Evolutionary conservation across 1,140 invertebrate genomes (phyloP), one percentile per base, ranked within the genome.

Genomic region (Drosophila lini): DNA sequence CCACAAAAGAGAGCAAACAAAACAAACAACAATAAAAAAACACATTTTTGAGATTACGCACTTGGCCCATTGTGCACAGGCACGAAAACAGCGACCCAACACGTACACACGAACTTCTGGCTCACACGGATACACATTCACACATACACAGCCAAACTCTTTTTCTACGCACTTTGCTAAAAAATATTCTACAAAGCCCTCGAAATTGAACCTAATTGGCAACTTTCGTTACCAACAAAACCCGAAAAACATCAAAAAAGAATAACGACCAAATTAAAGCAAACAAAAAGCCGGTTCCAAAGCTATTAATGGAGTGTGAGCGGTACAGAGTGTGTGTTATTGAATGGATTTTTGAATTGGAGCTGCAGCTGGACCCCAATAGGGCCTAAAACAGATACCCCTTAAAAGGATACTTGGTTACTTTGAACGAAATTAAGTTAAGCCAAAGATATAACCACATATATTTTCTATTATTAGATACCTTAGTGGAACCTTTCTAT

Each of bases 221-320:
- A 76, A 88, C 75, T 83, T 86, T 86, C 65, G 65, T 80, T 80
- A 64, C 65, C 41, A 68, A 64, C 47, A 32, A 74, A 86, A 81
- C 76, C 78, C 65, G 55, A 59, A 70, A 57, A 69, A 57, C 52
- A 55, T 55, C 13, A n/a, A 69, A 41, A 55, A 53, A 16, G 47
- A 67, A 57, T 65, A 84, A 81, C 63, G 48, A 74, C 48, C 52
- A 79, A 79, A 71, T 79, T 59, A 88, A 80, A 77, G 80, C 83
- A 86, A 86, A 80, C 83, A 86, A 83, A 86, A 86, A 86, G 83
- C 83, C 82, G 83, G 82, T 88, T 86, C 83, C 70, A 16, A 45
- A 71, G 65, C 11, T 69, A 53, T 67, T 58, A 41, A 47, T 36
- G 36, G 62, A 45, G 64, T 22, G 61, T 13, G 48, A 40, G 32